These are phyloP conservation scores for Gobio gobio DNA, from an alignment of 2,113 vertebrate species.

Conservation along the genomic window DNA sequence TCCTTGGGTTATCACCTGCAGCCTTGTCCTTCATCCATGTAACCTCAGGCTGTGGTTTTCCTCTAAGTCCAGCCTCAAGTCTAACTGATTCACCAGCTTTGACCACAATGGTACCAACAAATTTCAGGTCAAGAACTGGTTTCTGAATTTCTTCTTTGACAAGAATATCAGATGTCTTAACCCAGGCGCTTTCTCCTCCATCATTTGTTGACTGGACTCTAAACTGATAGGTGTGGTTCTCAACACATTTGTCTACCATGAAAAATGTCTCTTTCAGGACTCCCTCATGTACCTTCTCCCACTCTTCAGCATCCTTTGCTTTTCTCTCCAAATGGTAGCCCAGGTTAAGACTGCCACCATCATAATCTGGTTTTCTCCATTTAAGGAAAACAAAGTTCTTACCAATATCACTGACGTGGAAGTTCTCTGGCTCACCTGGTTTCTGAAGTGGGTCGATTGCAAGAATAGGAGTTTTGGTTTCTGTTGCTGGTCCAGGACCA, in stretches of 20 bases:
- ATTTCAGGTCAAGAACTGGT: constrained; percentile 92
- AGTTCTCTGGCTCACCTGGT: constrained; percentile 95
- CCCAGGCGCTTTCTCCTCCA: constrained; percentile 95
- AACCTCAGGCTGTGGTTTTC: constrained; percentile 94
- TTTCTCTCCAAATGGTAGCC: constrained; percentile 92
- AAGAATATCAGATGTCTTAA: constrained; percentile 88
- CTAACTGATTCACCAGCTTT: constrained; percentile 93
- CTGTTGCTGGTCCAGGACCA: constrained; percentile 87
- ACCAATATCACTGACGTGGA: constrained; percentile 90
- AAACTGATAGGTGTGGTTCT: constrained; percentile 93
- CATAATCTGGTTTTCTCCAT: constrained; percentile 94
- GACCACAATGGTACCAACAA: constrained; percentile 87
- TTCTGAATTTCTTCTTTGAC: constrained; percentile 95
- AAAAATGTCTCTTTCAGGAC: constrained; percentile 90
- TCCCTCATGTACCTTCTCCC: constrained; percentile 84
- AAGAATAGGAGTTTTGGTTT: constrained; percentile 91
- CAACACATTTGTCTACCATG: constrained; percentile 87
- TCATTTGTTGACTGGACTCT: constrained; percentile 94
- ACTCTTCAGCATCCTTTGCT: constrained; percentile 86
- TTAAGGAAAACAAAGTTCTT: constrained; percentile 91
- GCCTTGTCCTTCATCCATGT: constrained; percentile 93
- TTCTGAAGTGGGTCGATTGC: constrained; percentile 94
- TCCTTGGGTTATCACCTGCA: constrained; percentile 88
- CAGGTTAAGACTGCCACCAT: constrained; percentile 93
- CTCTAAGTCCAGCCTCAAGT: constrained; percentile 92